Conservation (phyloP, 1,140 invertebrate species). For the Pentalonia nigronervosa region DNA sequence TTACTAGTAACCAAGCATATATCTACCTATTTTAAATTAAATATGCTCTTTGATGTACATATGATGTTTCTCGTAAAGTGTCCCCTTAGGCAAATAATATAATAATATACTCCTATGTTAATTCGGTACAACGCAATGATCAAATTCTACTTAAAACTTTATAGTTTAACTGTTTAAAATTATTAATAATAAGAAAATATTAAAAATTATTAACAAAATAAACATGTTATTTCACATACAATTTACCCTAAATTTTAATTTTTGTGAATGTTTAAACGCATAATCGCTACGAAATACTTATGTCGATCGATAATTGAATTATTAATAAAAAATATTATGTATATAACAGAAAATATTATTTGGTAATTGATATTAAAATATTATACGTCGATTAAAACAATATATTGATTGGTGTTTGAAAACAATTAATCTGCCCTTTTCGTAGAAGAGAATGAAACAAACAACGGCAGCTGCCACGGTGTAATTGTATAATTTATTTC, state of each 20-base stretch:
- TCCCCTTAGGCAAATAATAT: background rate
- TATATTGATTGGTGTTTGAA: background rate
- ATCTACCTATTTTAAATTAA: background rate
- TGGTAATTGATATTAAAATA: background rate
- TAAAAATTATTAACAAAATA: background rate
- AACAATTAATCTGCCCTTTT: background rate
- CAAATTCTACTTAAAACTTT: background rate
- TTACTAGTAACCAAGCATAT: background rate
- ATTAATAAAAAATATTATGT: background rate
- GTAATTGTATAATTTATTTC: background rate
- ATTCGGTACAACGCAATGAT: background rate
- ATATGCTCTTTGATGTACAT: background rate
- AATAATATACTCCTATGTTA: background rate
- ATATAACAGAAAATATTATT: background rate
- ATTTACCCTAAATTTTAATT: background rate
- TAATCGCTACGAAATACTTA: background rate
- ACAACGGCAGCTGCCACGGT: background rate
- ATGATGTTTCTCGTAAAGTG: slow-evolving; percentile 2
- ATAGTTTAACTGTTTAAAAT: background rate
- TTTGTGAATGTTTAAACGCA: background rate
- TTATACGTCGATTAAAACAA: background rate
- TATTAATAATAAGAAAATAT: too few species aligned
- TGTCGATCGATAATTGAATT: too few species aligned
- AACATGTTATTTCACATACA: background rate
- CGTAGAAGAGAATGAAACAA: background rate